phyloP scores from a whole-genome alignment of 2,888 invertebrate species.

The Sabatieria punctata region DNA sequence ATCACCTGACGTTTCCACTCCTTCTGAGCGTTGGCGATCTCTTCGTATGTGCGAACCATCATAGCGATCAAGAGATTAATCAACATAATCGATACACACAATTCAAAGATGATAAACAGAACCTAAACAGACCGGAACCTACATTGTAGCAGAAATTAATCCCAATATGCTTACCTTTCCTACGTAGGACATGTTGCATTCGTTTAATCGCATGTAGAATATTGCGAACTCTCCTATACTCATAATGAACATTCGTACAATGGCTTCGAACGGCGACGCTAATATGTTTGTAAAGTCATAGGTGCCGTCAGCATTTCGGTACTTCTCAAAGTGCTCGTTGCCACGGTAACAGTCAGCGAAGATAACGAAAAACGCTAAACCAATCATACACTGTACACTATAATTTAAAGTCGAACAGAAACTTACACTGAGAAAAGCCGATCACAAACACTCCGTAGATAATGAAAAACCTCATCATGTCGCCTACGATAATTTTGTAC shows the following conservation, averaged over 20 bases:
- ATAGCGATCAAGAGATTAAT: conserved; percentile 97
- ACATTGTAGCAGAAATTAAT: too few relatives aligned
- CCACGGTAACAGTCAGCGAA: conserved; percentile 15
- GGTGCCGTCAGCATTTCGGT: conserved; percentile 2
- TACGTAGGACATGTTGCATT: conserved; percentile 51
- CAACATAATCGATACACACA: conserved; percentile 76
- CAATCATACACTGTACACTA: conserved; percentile 4
- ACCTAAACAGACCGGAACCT: too few relatives aligned
- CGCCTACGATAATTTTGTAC: conserved; percentile 92
- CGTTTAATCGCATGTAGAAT: conserved; percentile 73
- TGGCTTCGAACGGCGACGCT: conserved; percentile 62
- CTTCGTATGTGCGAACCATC: conserved; percentile 98
- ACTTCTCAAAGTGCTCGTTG: too few relatives aligned
- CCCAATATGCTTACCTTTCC: too few relatives aligned
- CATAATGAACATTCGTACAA: conserved; percentile 97
- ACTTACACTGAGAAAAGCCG: conserved; percentile 79
- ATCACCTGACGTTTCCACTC: conserved; percentile 82
- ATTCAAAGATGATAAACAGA: conserved; percentile 91
- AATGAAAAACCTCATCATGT: conserved; percentile 77
- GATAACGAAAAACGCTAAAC: conserved; percentile 36
- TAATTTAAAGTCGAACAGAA: not conserved
- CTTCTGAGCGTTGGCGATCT: conserved; percentile 86
- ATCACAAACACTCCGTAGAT: conserved; percentile 93
- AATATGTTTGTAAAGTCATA: conserved; percentile 23
- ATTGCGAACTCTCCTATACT: conserved; percentile 89